Conservation (phyloP, 2,797 vertebrate species). For the Nyctibius grandis region DNA sequence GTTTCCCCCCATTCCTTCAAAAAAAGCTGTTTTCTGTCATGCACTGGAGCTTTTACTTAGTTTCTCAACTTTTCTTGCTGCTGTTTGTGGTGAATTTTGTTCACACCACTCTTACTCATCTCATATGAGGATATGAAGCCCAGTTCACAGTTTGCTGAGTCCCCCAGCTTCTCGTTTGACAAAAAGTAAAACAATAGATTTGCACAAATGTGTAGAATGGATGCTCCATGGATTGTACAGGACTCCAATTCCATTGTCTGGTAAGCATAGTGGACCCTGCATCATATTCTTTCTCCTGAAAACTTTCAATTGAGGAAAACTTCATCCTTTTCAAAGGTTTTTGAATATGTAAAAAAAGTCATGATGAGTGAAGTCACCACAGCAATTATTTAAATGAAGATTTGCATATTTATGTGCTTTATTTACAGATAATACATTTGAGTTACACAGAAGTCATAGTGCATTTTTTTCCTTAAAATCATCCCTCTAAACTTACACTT, state of each 20-base stretch:
- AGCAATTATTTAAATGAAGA: neutral
- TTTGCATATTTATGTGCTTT: neutral
- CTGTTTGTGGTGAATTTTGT: neutral
- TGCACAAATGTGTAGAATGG: neutral
- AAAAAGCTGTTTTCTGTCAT: neutral
- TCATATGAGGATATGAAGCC: neutral
- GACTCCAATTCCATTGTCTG: neutral
- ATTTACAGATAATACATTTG: neutral
- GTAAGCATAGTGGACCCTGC: rapidly evolving
- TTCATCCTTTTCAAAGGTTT: neutral
- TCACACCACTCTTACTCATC: neutral
- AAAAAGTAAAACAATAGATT: neutral
- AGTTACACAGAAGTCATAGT: neutral
- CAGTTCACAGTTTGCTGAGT: neutral
- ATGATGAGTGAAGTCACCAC: neutral
- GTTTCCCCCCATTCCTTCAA: rapidly evolving
- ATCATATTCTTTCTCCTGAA: neutral
- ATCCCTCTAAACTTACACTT: neutral
- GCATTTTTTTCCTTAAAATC: neutral
- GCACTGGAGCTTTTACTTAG: neutral
- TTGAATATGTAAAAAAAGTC: neutral
- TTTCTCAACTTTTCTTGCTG: neutral
- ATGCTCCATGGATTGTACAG: neutral
- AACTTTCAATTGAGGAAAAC: neutral
- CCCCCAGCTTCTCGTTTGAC: neutral